A percentile compares a stretch with the other conserved stretches of the same genome.
Conservation (phyloP, 37 sponge, comb jelly and placozoan genomes). For the Bolinopsis microptera region DNA sequence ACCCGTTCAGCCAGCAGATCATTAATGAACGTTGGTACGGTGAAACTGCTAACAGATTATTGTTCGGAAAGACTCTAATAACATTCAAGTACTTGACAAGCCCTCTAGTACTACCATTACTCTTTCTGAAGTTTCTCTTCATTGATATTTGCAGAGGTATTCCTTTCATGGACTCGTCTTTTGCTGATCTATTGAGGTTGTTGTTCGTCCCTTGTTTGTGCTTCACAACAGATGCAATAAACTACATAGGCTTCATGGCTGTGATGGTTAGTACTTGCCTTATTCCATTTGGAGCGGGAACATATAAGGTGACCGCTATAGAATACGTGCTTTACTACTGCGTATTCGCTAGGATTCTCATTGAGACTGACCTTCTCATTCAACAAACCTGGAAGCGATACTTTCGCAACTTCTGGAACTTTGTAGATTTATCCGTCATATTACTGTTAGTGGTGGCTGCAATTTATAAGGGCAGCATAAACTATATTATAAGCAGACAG, state of each 20-base stretch:
- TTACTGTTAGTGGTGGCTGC: background rate
- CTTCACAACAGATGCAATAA: background rate
- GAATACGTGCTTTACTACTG: background rate
- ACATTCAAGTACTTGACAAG: background rate
- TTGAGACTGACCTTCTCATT: background rate
- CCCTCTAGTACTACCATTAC: background rate
- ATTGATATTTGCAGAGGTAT: background rate
- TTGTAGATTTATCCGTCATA: background rate
- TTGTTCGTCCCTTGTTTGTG: background rate
- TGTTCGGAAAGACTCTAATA: background rate
- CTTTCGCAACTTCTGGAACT: constrained; percentile 32
- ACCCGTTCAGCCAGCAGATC: constrained; percentile 14
- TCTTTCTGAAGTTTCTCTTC: background rate
- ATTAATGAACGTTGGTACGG: constrained; percentile 8
- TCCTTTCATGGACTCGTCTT: background rate
- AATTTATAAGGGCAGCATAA: background rate
- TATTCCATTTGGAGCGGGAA: background rate
- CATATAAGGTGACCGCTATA: background rate
- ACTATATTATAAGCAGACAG: background rate
- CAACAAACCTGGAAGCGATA: background rate
- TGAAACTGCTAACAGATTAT: background rate
- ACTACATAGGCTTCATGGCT: background rate
- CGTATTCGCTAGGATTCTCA: background rate
- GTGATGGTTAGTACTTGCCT: background rate
- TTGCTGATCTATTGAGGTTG: background rate